A percentile compares a stretch with the other conserved stretches of the same genome.
Conservation (phyloP, 2,113 vertebrate species). For the Ictalurus punctatus region DNA sequence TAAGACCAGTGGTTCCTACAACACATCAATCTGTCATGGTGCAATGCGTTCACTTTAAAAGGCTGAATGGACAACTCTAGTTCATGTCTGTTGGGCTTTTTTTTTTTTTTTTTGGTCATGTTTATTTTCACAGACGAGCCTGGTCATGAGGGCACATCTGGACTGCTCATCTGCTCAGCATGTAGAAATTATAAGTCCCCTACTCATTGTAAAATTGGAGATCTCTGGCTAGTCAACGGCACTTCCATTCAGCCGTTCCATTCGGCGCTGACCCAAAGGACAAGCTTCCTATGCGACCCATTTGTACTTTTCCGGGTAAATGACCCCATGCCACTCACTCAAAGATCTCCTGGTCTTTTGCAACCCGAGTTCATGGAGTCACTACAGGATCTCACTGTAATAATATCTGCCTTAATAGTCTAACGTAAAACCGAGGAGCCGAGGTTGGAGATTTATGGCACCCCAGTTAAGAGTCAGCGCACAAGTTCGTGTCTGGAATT, state of each 20-base stretch:
- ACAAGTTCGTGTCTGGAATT: neutral
- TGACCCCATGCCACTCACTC: neutral
- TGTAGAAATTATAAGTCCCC: conserved; percentile 45
- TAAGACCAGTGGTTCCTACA: neutral
- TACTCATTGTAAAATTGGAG: conserved; percentile 23
- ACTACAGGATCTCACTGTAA: conserved; percentile 4
- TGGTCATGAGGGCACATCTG: conserved; percentile 54
- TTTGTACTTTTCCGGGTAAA: neutral
- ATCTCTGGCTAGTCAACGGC: conserved; percentile 7
- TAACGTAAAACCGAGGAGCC: neutral
- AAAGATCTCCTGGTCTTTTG: neutral
- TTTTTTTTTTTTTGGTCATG: conserved; percentile 1
- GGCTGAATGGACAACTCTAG: neutral
- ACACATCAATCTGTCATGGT: neutral
- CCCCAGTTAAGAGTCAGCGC: conserved; percentile 8
- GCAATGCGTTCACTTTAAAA: neutral
- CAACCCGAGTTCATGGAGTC: neutral
- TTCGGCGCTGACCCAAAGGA: neutral
- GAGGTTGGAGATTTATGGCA: conserved; percentile 36
- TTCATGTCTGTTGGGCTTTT: neutral
- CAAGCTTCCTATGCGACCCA: neutral
- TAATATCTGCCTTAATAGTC: neutral
- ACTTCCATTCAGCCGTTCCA: neutral
- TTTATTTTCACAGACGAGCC: conserved; percentile 44
- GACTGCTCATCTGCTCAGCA: conserved; percentile 54